phyloP scores from a whole-genome alignment of 2,113 vertebrate species.

The Puntigrus tetrazona region DNA sequence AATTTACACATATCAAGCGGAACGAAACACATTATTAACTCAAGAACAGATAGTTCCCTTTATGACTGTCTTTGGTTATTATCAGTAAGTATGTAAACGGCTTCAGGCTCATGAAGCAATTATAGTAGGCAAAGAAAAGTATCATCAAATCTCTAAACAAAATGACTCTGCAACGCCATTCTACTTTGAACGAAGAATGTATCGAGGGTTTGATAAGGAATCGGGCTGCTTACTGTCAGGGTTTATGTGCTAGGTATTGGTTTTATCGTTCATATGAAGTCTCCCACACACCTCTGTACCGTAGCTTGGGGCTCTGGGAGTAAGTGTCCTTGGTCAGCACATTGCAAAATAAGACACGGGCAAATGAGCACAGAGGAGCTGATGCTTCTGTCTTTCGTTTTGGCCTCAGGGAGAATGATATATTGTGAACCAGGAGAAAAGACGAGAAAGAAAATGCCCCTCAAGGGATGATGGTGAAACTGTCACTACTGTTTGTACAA shows the following conservation, averaged over 20 bases:
- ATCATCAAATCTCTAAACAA: slow-evolving; percentile 51
- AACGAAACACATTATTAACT: slow-evolving; percentile 1
- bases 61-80: slow-evolving; percentile 35
- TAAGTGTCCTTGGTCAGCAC: slow-evolving; percentile 30
- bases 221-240: slow-evolving; percentile 14
- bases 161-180: slow-evolving; percentile 41
- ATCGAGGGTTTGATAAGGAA: background rate
- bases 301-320: slow-evolving; percentile 24
- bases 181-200: background rate
- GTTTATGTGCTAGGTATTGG: slow-evolving; percentile 32
- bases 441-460: slow-evolving; percentile 29
- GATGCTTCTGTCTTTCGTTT: slow-evolving; percentile 45
- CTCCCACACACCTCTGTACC: slow-evolving; percentile 26
- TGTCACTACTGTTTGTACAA: slow-evolving; percentile 17
- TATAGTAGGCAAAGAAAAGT: slow-evolving; percentile 47
- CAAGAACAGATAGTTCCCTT: slow-evolving; percentile 23
- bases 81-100: slow-evolving; percentile 30
- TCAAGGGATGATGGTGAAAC: slow-evolving; percentile 26
- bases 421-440: slow-evolving; percentile 21
- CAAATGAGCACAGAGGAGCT: slow-evolving; percentile 47
- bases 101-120: slow-evolving; percentile 48
- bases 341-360: slow-evolving; percentile 45
- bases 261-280: slow-evolving; percentile 36
- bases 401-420: slow-evolving; percentile 25
- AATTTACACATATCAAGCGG: slow-evolving; percentile 19